These are phyloP conservation scores for Anolis sagrei DNA, from an alignment of 2,113 vertebrate species.

Conservation along the genomic window DNA sequence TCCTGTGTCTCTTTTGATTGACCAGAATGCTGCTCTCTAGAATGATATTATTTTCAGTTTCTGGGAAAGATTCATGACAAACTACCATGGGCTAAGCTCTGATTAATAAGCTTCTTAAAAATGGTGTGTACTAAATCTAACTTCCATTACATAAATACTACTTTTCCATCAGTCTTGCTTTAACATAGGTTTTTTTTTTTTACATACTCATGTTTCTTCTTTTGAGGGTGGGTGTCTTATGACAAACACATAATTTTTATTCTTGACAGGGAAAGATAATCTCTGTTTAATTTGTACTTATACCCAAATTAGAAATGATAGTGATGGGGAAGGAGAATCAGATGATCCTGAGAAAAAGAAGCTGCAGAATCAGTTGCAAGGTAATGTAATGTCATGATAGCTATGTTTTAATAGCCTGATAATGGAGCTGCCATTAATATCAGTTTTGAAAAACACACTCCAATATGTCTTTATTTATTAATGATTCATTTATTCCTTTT, in stretches of 20 bases:
- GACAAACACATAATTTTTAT: conserved; percentile 32
- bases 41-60: neutral
- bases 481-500: neutral
- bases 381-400: conserved; percentile 73
- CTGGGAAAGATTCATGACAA: conserved; percentile 47
- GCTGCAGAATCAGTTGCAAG: conserved; percentile 96
- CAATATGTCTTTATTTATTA: neutral
- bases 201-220: neutral
- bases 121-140: neutral
- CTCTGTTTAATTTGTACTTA: neutral
- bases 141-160: neutral
- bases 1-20: neutral
- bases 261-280: neutral
- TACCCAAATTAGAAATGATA: conserved; percentile 89
- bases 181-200: neutral
- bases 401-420: neutral
- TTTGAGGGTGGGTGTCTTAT: neutral
- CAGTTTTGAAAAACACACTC: neutral
- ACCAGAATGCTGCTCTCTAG: neutral
- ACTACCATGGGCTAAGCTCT: conserved; percentile 36
- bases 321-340: conserved; percentile 93
- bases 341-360: conserved; percentile 98
- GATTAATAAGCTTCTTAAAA: neutral
- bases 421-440: neutral
- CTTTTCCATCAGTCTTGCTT: neutral